A percentile compares a stretch with the other conserved stretches of the same genome.
Conservation (phyloP, 2,888 invertebrate genomes). For the Macroteleia sp. region DNA sequence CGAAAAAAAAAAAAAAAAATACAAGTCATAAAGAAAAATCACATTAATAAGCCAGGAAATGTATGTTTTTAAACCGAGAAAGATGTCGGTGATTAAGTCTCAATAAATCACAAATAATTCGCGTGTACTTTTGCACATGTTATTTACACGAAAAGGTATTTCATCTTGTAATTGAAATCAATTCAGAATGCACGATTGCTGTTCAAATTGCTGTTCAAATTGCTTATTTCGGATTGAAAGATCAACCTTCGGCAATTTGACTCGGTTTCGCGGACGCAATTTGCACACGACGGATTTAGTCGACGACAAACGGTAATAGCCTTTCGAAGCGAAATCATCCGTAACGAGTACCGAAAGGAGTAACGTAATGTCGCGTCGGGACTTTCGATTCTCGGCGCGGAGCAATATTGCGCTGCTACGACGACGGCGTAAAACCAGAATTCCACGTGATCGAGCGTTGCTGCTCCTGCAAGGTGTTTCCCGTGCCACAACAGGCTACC, state of each 20-base stretch:
- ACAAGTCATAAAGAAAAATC: too few species aligned
- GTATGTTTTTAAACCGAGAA: too few species aligned
- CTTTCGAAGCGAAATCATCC: slow-evolving; percentile 73
- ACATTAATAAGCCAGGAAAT: too few species aligned
- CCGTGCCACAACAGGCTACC: slow-evolving; percentile 3
- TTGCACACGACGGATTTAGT: slow-evolving; percentile 53
- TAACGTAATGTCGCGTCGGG: slow-evolving; percentile 52
- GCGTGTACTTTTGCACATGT: too few species aligned
- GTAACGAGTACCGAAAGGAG: slow-evolving; percentile 70
- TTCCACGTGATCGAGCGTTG: slow-evolving; percentile 29
- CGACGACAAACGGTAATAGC: slow-evolving; percentile 56
- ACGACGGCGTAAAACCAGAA: slow-evolving; percentile 16
- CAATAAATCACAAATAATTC: too few species aligned
- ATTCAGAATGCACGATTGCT: slow-evolving; percentile 7
- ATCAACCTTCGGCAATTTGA: slow-evolving; percentile 32
- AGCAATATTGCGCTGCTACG: slow-evolving; percentile 29
- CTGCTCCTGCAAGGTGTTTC: slow-evolving; percentile 35
- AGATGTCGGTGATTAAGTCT: too few species aligned
- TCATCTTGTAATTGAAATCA: slow-evolving; percentile 15
- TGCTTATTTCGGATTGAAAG: slow-evolving; percentile 36
- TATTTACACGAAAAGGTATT: neutral
- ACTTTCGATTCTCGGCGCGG: slow-evolving; percentile 68
- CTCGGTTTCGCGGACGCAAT: slow-evolving; percentile 37
- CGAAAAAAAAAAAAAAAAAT: too few species aligned
- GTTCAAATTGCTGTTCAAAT: slow-evolving; percentile 18